Evolutionary conservation across 1,140 invertebrate species (phyloP).

Genomic region (Ceratosolen fusciceps): DNA sequence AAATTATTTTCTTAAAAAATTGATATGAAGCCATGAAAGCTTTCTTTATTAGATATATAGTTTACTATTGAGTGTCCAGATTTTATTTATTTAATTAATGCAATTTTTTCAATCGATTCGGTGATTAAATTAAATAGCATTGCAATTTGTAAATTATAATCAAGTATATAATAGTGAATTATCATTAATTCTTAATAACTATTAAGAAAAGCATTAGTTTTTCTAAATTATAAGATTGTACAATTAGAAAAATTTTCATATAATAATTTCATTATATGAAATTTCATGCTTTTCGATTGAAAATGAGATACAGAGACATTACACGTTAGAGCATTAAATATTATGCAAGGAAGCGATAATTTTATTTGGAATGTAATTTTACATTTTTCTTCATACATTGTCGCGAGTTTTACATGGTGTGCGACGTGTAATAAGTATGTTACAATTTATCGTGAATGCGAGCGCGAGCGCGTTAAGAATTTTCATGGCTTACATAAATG

Average conservation of each 20-base stretch:
- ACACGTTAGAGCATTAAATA: not conserved
- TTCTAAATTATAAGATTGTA: not conserved
- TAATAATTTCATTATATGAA: not conserved
- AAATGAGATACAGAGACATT: not conserved
- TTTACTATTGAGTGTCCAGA: not conserved
- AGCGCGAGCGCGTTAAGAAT: slow-evolving; percentile 11
- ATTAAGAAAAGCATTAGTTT: not conserved
- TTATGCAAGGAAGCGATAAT: not conserved
- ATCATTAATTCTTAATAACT: not conserved
- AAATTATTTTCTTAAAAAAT: not conserved
- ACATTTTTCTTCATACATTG: not conserved
- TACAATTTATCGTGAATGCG: slow-evolving; percentile 15
- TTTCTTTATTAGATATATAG: not conserved
- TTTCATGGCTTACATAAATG: slow-evolving; percentile 13
- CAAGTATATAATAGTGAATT: not conserved
- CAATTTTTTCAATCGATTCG: not conserved
- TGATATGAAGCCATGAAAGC: not conserved
- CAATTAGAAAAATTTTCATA: slow-evolving; percentile 5
- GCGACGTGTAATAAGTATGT: slow-evolving; percentile 4
- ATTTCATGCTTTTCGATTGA: not conserved
- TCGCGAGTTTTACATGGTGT: not conserved
- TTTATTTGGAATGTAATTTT: slow-evolving; percentile 29
- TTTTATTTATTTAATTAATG: not conserved
- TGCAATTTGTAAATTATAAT: not conserved
- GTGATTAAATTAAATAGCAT: not conserved